Evolutionary conservation across 2,113 vertebrate genomes (phyloP).

Genomic region (Chamaea fasciata): DNA sequence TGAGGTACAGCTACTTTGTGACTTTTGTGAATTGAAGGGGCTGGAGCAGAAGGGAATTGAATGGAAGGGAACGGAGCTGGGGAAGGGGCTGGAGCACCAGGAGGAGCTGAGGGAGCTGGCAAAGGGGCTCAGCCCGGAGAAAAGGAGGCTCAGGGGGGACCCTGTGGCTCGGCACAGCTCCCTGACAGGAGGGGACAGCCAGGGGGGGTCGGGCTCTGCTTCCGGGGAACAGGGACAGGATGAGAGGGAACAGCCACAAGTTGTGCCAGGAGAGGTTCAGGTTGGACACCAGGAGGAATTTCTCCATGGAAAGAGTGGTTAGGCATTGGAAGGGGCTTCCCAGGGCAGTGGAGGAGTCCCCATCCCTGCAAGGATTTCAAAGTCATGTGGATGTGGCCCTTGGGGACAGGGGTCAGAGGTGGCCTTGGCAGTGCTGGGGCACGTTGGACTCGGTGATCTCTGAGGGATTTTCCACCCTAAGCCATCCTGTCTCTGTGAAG

Average conservation of each 20-base stretch:
- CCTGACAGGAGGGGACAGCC: background rate
- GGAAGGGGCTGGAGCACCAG: background rate
- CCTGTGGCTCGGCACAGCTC: background rate
- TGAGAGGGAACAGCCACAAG: accelerated
- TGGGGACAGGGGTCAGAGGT: background rate
- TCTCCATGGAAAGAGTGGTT: background rate
- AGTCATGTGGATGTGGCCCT: background rate
- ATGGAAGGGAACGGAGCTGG: background rate
- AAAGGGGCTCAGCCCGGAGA: background rate
- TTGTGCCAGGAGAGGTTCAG: accelerated
- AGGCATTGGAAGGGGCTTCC: background rate
- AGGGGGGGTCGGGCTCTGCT: accelerated
- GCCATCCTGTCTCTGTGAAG: background rate
- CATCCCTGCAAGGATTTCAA: background rate
- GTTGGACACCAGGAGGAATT: background rate
- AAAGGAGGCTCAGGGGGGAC: background rate
- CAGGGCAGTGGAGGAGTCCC: background rate
- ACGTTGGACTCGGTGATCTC: background rate
- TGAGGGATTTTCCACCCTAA: background rate
- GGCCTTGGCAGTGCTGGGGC: background rate
- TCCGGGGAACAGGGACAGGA: background rate
- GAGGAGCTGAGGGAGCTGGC: background rate
- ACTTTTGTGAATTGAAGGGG: background rate
- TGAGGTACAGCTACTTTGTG: background rate
- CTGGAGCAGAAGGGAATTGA: background rate